Percentiles rank a stretch among this genome's conserved stretches.
Conservation (phyloP, 2,888 invertebrate genomes). For the Drosophila prolongata region DNA sequence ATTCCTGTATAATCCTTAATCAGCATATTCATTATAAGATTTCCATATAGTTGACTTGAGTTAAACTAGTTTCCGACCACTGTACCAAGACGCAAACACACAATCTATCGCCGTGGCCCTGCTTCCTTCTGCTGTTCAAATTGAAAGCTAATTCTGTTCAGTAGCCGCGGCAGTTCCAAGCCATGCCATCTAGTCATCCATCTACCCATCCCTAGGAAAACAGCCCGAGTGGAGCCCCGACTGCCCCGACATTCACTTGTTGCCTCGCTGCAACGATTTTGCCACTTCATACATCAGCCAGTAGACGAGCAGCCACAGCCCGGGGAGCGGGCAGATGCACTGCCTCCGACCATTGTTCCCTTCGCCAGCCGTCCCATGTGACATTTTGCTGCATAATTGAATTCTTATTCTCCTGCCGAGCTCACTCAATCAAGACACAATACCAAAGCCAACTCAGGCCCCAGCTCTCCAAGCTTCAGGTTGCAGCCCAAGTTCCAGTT, state of each 20-base stretch:
- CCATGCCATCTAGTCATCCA: conserved; percentile 32
- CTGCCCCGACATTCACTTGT: conserved; percentile 44
- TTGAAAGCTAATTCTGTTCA: conserved; percentile 56
- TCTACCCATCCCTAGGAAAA: conserved; percentile 22
- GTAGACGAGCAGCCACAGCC: not conserved
- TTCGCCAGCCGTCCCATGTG: conserved; percentile 47
- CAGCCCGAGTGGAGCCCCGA: conserved; percentile 16
- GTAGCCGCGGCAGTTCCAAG: conserved; percentile 40
- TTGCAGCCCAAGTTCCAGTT: conserved; percentile 40
- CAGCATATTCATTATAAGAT: too few species aligned
- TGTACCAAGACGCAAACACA: conserved; percentile 6
- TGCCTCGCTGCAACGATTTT: conserved; percentile 60
- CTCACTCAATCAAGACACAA: conserved; percentile 47
- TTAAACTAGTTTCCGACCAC: not conserved
- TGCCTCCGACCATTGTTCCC: conserved; percentile 30
- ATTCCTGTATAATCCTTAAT: too few species aligned
- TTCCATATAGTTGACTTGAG: too few species aligned
- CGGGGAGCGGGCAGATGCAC: not conserved
- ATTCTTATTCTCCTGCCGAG: conserved; percentile 63
- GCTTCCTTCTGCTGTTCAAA: conserved; percentile 35
- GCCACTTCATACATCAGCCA: conserved; percentile 63
- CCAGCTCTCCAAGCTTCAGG: too few species aligned
- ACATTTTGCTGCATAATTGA: conserved; percentile 78
- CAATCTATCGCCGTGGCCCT: conserved; percentile 7
- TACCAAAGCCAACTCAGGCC: conserved; percentile 6